Conservation (phyloP, 2,888 invertebrate genomes). For the Graphium colonna region DNA sequence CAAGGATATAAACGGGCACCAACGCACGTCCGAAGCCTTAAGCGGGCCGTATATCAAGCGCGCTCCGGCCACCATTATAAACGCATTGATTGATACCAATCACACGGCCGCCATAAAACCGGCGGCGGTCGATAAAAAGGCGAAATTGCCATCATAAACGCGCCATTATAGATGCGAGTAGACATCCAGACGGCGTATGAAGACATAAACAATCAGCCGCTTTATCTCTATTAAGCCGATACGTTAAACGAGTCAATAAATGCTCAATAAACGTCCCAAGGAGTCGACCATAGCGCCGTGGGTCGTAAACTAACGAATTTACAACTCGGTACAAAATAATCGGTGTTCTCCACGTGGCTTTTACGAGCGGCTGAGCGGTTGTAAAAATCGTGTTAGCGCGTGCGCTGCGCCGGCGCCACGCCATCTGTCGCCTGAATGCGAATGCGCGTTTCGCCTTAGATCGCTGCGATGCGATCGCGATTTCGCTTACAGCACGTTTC, state of each 20-base stretch:
- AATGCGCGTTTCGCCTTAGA: constrained; percentile 37
- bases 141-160: constrained; percentile 70
- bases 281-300: constrained; percentile 56
- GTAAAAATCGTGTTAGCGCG: constrained; percentile 75
- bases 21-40: constrained; percentile 1
- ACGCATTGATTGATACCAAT: constrained; percentile 56
- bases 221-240: constrained; percentile 77
- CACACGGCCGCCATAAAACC: constrained; percentile 39
- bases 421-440: constrained; percentile 59
- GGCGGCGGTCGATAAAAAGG: constrained; percentile 56
- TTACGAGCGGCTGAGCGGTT: constrained; percentile 74
- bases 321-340: constrained; percentile 76
- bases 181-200: constrained; percentile 64
- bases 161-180: constrained; percentile 44
- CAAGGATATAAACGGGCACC: neutral
- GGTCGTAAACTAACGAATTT: constrained; percentile 76
- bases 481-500: neutral
- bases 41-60: constrained; percentile 27
- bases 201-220: constrained; percentile 72
- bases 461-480: constrained; percentile 10
- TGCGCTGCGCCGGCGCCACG: constrained; percentile 45
- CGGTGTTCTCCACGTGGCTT: constrained; percentile 74
- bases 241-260: constrained; percentile 79
- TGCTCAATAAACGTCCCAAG: constrained; percentile 75
- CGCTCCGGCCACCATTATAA: constrained; percentile 38